phyloP scores from a whole-genome alignment of 2,888 invertebrate species.

The Hypomecis punctinalis region DNA sequence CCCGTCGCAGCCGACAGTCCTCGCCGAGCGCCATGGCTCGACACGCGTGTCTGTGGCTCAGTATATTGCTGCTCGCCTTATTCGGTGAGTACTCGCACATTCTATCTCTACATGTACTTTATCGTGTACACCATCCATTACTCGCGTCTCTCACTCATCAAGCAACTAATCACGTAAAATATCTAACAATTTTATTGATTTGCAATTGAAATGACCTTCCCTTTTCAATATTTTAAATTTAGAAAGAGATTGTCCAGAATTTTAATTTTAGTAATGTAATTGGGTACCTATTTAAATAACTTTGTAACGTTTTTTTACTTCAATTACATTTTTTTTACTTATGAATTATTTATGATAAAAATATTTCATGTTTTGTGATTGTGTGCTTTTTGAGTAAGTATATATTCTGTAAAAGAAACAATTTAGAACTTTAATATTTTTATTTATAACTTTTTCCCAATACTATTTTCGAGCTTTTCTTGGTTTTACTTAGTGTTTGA shows the following conservation, averaged over 20 bases:
- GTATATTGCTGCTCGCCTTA: constrained; percentile 77
- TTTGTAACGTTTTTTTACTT: neutral
- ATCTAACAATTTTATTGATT: constrained; percentile 1
- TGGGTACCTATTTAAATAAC: neutral
- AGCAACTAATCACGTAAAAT: neutral
- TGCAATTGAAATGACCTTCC: constrained; percentile 14
- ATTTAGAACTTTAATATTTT: too few species aligned
- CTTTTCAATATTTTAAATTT: constrained; percentile 14
- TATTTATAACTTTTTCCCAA: too few species aligned
- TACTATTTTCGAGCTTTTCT: too few species aligned
- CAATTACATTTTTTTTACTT: neutral
- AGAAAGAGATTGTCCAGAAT: constrained; percentile 17
- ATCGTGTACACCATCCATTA: constrained; percentile 13
- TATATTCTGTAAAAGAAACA: too few species aligned
- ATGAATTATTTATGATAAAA: neutral
- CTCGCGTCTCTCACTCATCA: constrained; percentile 14
- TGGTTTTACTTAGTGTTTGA: too few species aligned
- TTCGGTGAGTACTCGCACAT: constrained; percentile 73
- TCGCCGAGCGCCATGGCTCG: constrained; percentile 84
- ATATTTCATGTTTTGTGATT: neutral
- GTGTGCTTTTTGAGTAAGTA: too few species aligned
- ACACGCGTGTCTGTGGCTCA: constrained; percentile 81
- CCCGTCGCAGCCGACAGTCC: constrained; percentile 76
- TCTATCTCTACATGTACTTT: constrained; percentile 21
- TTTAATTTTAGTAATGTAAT: neutral